Evolutionary conservation across 2,113 vertebrate species (phyloP).

Genomic region (Toxotes jaculatrix): DNA sequence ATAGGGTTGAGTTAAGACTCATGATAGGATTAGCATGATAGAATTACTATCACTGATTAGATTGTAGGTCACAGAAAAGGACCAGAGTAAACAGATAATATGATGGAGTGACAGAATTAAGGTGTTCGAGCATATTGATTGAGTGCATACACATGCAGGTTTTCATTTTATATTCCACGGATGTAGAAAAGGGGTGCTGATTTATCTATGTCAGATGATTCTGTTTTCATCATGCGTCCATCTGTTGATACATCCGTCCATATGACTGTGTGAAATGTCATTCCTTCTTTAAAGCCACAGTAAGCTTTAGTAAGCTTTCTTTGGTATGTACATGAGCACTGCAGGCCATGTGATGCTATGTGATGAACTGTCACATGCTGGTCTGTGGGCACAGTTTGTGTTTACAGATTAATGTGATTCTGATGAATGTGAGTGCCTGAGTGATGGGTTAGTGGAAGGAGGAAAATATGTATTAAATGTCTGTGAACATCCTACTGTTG

Average conservation of each 20-base stretch:
- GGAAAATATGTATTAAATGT: background rate
- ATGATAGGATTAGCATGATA: conserved; percentile 20
- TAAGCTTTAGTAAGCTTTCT: conserved; percentile 9
- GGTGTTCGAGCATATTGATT: background rate
- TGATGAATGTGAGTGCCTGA: background rate
- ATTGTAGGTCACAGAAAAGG: background rate
- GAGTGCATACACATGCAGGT: background rate
- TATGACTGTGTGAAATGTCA: conserved; percentile 7
- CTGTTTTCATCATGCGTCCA: background rate
- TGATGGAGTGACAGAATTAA: background rate
- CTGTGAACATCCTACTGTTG: conserved; percentile 4
- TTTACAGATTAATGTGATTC: conserved; percentile 5
- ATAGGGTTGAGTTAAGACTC: background rate
- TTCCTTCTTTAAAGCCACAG: conserved; percentile 6
- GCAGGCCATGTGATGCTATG: background rate
- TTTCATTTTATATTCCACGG: background rate
- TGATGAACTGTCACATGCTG: background rate
- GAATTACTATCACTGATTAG: conserved; percentile 14
- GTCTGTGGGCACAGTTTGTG: background rate
- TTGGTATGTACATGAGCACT: background rate
- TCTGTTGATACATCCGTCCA: conserved; percentile 7
- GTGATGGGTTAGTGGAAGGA: background rate
- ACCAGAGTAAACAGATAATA: conserved; percentile 1
- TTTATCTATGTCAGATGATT: background rate
- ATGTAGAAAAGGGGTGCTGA: background rate